These are phyloP conservation scores for Anseranas semipalmata DNA, from an alignment of 2,113 vertebrate genomes.

Conservation along the genomic window DNA sequence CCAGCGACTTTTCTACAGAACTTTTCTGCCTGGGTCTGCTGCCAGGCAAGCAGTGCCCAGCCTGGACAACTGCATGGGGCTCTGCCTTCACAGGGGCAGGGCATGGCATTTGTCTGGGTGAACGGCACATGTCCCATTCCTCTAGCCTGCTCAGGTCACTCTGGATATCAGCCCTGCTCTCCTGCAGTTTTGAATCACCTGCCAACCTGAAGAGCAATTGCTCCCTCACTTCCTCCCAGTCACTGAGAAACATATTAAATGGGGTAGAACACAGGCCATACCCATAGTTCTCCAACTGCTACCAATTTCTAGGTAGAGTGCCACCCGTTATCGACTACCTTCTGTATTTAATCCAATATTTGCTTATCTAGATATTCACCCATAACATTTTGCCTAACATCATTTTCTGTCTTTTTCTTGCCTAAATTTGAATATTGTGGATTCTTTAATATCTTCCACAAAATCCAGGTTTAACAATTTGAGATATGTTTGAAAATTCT, in stretches of 20 bases:
- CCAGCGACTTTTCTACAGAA: neutral
- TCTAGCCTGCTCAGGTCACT: neutral
- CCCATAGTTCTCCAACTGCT: neutral
- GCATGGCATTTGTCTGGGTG: neutral
- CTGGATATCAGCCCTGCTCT: neutral
- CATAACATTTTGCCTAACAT: neutral
- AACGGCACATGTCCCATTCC: neutral
- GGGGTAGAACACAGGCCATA: neutral
- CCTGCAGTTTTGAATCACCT: neutral
- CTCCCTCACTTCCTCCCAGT: neutral
- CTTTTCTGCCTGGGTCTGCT: no score
- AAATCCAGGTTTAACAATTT: neutral
- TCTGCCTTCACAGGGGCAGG: neutral
- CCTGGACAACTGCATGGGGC: rapidly evolving
- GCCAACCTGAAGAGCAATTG: neutral
- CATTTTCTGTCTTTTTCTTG: neutral
- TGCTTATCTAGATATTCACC: neutral
- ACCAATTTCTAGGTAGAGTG: neutral
- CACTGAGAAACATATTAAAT: neutral
- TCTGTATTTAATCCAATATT: neutral
- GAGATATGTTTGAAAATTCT: neutral
- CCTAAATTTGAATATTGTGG: neutral
- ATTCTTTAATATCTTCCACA: neutral
- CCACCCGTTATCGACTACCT: rapidly evolving
- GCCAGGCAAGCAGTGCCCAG: neutral